Evolutionary conservation across 2,797 vertebrate genomes (phyloP), one percentile per base, ranked within the genome.

Genomic region (Hemibagrus guttatus): DNA sequence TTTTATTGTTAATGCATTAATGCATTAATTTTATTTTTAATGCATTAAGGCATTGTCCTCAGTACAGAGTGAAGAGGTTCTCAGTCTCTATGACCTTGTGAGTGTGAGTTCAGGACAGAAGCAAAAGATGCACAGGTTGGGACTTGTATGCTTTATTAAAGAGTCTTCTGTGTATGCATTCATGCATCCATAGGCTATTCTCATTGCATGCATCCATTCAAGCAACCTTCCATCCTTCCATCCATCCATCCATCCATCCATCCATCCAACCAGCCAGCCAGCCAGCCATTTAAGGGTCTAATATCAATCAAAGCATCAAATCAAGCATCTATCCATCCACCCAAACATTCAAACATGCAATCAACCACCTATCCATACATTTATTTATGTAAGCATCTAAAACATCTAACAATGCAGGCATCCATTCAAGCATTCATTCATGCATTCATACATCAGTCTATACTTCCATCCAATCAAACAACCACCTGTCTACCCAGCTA

Each of bases 91-190:
- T 83, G 71, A 87, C 59, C 49, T 64, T 63, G 46, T 87, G 85
- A 83, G 35, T 14, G 21, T 64, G 63, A 69, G 75, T 11, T 85
- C 75, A 69, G 35, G n/a, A 64, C 46, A 9, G 46, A 49, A 49
- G 46, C 46, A 8, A 8, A 49, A 49, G 46, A 49, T 49, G 46
- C 46, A 16, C 52, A 81, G 16, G 6, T 85, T 46, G 78, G 83
- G 56, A 83, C 81, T 68, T 84, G 35, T 68, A 87, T 58, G 39
- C 35, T 56, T 89, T 72, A 88, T 78, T 69, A 58, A 87, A 76
- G 61, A 42, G 66, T 69, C 49, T 86, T 82, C 42, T 28, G 58
- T 42, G 23, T 39, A 39, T 39, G 35, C 35, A 49, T 49, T 9
- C 46, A 49, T 49, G 46, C 9, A 49, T 49, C 46, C 46, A 49